Percentiles rank a stretch among this genome's conserved stretches.
phyloP scores from a whole-genome alignment of 2,113 vertebrate species.

The Axis porcinus region DNA sequence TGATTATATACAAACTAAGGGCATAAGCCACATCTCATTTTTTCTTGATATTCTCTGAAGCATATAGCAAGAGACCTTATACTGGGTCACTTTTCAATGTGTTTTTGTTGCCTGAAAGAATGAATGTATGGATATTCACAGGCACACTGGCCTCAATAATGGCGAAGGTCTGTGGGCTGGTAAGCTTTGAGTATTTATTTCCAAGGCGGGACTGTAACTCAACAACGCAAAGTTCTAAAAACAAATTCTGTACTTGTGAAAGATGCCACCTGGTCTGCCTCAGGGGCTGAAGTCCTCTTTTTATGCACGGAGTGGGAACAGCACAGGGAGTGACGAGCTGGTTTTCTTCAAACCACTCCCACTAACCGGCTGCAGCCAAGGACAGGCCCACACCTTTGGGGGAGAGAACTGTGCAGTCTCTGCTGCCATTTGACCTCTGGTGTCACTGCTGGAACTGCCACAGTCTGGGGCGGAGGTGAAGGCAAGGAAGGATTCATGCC shows the following conservation, averaged over 20 bases:
- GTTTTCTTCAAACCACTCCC: constrained; percentile 53
- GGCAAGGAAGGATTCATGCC: not conserved
- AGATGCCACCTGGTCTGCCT: constrained; percentile 70
- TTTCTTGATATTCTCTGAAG: not conserved
- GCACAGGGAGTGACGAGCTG: constrained; percentile 22
- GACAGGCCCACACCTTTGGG: constrained; percentile 18
- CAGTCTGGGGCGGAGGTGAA: not conserved
- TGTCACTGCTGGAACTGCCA: not conserved
- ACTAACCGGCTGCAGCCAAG: constrained; percentile 20
- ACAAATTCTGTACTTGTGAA: constrained; percentile 70
- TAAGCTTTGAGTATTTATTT: constrained; percentile 45
- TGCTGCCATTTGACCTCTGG: constrained; percentile 15
- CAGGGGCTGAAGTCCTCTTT: constrained; percentile 58
- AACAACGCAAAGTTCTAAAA: constrained; percentile 71
- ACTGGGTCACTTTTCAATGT: not conserved
- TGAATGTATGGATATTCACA: not conserved
- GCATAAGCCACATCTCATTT: not conserved
- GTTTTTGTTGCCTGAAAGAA: not conserved
- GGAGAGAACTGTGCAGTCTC: not conserved
- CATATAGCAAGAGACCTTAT: not conserved
- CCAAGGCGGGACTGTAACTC: constrained; percentile 49
- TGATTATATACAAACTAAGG: not conserved
- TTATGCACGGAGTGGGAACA: constrained; percentile 50
- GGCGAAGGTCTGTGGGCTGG: not conserved
- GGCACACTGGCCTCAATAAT: not conserved